Evolutionary conservation across 2,797 vertebrate genomes (phyloP), one percentile per base, ranked within the genome.

Genomic region (Octomys mimax): DNA sequence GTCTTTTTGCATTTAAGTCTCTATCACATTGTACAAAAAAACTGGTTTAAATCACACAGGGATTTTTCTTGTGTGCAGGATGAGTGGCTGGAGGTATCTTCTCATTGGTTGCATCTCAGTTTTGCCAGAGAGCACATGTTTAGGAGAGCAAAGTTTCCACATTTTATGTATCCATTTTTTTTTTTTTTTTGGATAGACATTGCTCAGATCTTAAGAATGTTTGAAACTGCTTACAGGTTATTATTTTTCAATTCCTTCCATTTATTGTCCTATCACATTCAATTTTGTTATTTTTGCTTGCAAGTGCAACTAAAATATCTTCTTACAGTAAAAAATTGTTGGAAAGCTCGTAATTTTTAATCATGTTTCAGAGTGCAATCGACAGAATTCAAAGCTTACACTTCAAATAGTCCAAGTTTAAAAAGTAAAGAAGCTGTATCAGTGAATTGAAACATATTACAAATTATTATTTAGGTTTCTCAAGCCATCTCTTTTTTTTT

Each of bases 401-500:
- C 46, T 0, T 75, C 28, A 57, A 33, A 49, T 64, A 82, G 57
- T 70, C 13, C 36, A 62, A 75, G 36, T 10, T 94, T 96, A 61
- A 62, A 57, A 81, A 36, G 22, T 81, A 49, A 59, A 80, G 59
- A 93, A 77, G 31, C 39, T 95, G 22, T 2, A 78, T 70, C 26
- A 49, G 61, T 24, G 82, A 96, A 86, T 26, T 95, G 46, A 71
- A 89, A 82, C 83, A 83, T 3, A 42, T 77, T 84, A 77, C 46
- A 42, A 75, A 16, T 66, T 57, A 33, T 21, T 71, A 18, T 68
- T 87, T 94, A 31, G 54, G 68, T 94, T 94, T 89, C 66, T 94
- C 80, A 94, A 92, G 84, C 19, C 36, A 49, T 24, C 3, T n/a
- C n/a, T n/a, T n/a, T n/a, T n/a, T n/a, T n/a, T n/a, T n/a, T n/a